A percentile compares a stretch with the other conserved stretches of the same genome.
phyloP scores from a whole-genome alignment of 2,888 invertebrate genomes.

The Tenthredo scrophulariae region DNA sequence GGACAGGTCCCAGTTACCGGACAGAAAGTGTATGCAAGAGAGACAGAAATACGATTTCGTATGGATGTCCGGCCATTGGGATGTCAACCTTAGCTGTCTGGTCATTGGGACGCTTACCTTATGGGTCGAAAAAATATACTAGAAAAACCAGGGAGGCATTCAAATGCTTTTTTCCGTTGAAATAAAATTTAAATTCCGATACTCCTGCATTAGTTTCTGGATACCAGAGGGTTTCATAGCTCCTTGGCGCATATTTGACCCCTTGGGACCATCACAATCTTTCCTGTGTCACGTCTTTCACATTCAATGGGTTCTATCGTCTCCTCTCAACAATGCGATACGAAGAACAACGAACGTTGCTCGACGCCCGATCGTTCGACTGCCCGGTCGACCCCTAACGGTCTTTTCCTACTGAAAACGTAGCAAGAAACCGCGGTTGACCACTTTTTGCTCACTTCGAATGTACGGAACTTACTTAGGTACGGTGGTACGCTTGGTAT shows the following conservation, averaged over 20 bases:
- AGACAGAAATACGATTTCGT: no score
- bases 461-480: slow-evolving; percentile 40
- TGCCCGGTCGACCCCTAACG: slow-evolving; percentile 43
- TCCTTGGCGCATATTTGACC: neutral
- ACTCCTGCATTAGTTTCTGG: slow-evolving; percentile 12
- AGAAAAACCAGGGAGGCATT: neutral
- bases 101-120: no score
- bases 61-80: no score
- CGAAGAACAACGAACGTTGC: slow-evolving; percentile 39
- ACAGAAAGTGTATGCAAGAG: no score
- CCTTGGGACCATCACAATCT: neutral
- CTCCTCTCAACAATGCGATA: slow-evolving; percentile 21
- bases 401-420: slow-evolving; percentile 52
- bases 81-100: no score
- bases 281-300: slow-evolving; percentile 21
- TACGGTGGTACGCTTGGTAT: slow-evolving; percentile 19
- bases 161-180: neutral
- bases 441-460: slow-evolving; percentile 46
- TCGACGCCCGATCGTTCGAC: slow-evolving; percentile 30
- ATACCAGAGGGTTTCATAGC: neutral
- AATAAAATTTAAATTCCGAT: neutral
- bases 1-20: no score
- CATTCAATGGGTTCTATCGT: slow-evolving; percentile 29
- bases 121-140: neutral
- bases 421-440: slow-evolving; percentile 45